These are phyloP conservation scores for Oxyura jamaicensis DNA, from an alignment of 2,113 vertebrate species.

Conservation along the genomic window DNA sequence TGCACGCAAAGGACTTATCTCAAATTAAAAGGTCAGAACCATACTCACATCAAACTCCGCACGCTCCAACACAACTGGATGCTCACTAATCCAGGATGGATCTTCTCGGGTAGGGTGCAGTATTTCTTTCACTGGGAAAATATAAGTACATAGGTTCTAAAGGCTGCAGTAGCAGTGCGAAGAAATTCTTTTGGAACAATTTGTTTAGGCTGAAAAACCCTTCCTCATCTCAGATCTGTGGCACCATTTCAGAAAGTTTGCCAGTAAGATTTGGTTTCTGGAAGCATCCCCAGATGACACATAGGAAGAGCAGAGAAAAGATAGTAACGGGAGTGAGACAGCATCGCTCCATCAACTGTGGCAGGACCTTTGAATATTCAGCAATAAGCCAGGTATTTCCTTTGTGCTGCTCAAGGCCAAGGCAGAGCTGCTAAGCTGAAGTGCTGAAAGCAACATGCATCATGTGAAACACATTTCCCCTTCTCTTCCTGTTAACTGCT, in stretches of 20 bases:
- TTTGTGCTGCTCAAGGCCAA: neutral
- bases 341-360: neutral
- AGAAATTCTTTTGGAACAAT: neutral
- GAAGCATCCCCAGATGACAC: neutral
- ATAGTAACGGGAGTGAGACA: neutral
- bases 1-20: neutral
- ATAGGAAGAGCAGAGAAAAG: neutral
- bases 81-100: conserved; percentile 62
- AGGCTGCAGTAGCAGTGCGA: neutral
- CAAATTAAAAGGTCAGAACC: neutral
- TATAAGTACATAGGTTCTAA: neutral
- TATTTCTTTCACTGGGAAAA: conserved; percentile 77
- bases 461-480: accelerated
- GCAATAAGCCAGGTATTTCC: neutral
- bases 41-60: conserved; percentile 61
- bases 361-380: neutral
- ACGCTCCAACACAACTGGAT: conserved; percentile 50
- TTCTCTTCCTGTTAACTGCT: neutral
- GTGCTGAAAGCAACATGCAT: neutral
- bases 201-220: neutral
- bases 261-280: neutral
- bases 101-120: conserved; percentile 57
- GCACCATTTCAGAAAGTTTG: neutral
- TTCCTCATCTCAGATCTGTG: neutral
- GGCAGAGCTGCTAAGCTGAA: neutral